Percentiles rank a stretch among this genome's conserved stretches.
Conservation (phyloP, 2,888 invertebrate genomes). For the Lithophane semibrunnea region DNA sequence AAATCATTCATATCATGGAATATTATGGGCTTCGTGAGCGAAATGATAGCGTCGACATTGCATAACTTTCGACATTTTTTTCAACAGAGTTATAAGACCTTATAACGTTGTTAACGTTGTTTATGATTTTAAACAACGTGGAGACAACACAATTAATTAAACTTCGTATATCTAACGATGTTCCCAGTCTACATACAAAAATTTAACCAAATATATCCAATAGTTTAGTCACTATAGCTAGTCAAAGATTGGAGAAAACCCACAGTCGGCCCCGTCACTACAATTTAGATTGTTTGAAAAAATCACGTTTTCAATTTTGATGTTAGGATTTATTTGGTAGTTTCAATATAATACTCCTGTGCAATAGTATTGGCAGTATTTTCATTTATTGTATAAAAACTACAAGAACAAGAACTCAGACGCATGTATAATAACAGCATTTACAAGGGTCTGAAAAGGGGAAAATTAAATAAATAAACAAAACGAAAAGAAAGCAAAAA, state of each 20-base stretch:
- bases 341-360: neutral
- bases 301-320: neutral
- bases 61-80: slow-evolving; percentile 17
- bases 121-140: neutral
- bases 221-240: neutral
- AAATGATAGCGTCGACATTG: slow-evolving; percentile 40
- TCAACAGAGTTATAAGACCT: neutral
- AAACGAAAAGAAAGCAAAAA: neutral
- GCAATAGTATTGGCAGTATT: neutral
- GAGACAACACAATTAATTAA: too few species aligned
- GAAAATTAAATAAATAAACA: neutral
- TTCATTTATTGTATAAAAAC: neutral
- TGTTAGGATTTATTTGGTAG: neutral
- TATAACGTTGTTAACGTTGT: too few species aligned
- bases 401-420: neutral
- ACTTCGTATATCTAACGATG: too few species aligned
- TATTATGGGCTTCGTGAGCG: slow-evolving; percentile 38
- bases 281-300: too few species aligned
- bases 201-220: neutral
- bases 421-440: too few species aligned
- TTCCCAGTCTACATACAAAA: neutral
- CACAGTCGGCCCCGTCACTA: neutral
- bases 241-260: neutral
- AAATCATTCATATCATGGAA: slow-evolving; percentile 22
- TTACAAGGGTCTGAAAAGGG: too few species aligned